Percentiles rank a stretch among this genome's conserved stretches.
phyloP scores from a whole-genome alignment of 2,113 vertebrate species.

The Orycteropus afer region DNA sequence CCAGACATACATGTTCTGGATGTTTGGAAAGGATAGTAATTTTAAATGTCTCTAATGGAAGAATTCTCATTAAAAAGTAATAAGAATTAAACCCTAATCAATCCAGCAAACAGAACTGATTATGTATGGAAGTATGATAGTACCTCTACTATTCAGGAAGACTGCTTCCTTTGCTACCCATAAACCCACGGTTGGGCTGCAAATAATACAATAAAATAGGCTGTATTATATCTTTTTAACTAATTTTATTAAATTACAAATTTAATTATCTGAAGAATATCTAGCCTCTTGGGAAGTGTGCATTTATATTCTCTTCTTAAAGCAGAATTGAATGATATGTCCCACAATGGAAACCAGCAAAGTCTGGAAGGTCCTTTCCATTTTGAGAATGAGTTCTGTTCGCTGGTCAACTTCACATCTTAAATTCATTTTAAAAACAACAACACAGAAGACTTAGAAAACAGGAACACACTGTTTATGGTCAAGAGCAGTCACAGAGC shows the following conservation, averaged over 20 bases:
- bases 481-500: neutral
- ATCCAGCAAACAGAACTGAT: neutral
- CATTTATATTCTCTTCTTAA: neutral
- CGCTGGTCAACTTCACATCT: neutral
- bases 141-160: neutral
- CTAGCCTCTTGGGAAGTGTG: neutral
- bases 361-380: neutral
- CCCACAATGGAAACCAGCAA: neutral
- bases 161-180: neutral
- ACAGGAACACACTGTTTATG: neutral
- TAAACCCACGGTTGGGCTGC: neutral
- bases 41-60: conserved; percentile 46
- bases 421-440: conserved; percentile 48
- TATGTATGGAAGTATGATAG: neutral
- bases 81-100: neutral
- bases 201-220: neutral
- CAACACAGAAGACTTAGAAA: neutral
- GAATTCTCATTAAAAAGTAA: conserved; percentile 49
- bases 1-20: neutral
- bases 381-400: conserved; percentile 47
- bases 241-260: neutral
- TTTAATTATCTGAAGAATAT: conserved; percentile 36
- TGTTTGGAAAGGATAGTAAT: neutral
- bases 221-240: neutral
- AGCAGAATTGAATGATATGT: neutral